Conservation (phyloP, 2,888 invertebrate genomes). For the Leptogaster cylindrica region DNA sequence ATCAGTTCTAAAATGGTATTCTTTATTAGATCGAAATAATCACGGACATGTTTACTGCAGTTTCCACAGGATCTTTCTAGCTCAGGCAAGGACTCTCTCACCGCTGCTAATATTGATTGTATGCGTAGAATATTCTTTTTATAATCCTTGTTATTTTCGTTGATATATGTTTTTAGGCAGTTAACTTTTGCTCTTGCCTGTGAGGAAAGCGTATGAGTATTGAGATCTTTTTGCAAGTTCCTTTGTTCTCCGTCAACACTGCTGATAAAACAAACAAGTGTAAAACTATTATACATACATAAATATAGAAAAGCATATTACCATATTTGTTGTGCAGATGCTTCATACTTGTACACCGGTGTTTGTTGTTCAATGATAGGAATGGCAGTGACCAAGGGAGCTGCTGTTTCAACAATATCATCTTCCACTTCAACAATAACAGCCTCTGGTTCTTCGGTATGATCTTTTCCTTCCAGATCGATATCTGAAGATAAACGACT, state of each 20-base stretch:
- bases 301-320: slow-evolving; percentile 51
- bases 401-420: slow-evolving; percentile 79
- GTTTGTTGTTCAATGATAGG: slow-evolving; percentile 71
- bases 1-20: slow-evolving; percentile 59
- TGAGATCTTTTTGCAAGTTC: not conserved
- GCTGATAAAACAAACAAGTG: not conserved
- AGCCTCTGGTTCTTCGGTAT: slow-evolving; percentile 70
- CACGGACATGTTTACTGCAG: slow-evolving; percentile 48
- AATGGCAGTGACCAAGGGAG: slow-evolving; percentile 71
- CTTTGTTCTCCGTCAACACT: no score
- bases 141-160: slow-evolving; percentile 33
- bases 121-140: slow-evolving; percentile 36
- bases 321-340: slow-evolving; percentile 67
- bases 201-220: slow-evolving; percentile 13
- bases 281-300: not conserved
- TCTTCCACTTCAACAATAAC: slow-evolving; percentile 82
- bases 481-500: slow-evolving; percentile 50
- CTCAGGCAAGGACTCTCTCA: slow-evolving; percentile 44
- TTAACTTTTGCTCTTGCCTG: slow-evolving; percentile 38
- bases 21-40: slow-evolving; percentile 58
- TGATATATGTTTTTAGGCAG: slow-evolving; percentile 21
- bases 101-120: slow-evolving; percentile 33
- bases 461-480: slow-evolving; percentile 57
- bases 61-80: slow-evolving; percentile 32
- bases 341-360: slow-evolving; percentile 74